These are phyloP conservation scores for Paedocypris sp. DNA, from an alignment of 2,113 vertebrate genomes.

Conservation along the genomic window DNA sequence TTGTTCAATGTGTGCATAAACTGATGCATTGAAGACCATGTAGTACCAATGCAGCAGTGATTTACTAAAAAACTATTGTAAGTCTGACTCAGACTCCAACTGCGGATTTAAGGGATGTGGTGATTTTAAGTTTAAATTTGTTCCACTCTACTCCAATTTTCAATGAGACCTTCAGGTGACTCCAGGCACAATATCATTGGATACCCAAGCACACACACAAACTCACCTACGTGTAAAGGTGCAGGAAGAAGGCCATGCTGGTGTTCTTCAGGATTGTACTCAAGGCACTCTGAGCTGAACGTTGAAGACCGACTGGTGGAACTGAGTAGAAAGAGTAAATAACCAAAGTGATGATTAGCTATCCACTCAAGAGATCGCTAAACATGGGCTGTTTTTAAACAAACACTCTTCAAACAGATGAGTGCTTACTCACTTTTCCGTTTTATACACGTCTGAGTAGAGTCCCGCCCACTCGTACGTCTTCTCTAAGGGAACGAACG, in stretches of 20 bases:
- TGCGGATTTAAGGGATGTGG: no score
- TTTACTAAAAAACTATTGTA: no score
- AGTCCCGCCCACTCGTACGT: constrained; percentile 90
- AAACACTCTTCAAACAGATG: background rate
- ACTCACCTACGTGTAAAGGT: constrained; percentile 92
- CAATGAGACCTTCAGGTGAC: background rate
- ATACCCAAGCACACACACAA: constrained; percentile 9
- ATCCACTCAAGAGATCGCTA: background rate
- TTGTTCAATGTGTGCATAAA: no score
- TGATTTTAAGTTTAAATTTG: no score
- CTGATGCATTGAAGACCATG: no score
- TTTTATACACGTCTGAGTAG: constrained; percentile 96
- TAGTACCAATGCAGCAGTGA: no score
- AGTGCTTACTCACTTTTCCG: constrained; percentile 72
- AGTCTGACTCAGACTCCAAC: no score
- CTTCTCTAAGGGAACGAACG: constrained; percentile 75
- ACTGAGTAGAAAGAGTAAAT: background rate
- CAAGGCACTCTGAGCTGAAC: constrained; percentile 72
- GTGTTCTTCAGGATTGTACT: constrained; percentile 76
- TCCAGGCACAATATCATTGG: background rate
- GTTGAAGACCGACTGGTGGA: background rate
- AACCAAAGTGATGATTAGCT: background rate
- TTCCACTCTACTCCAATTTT: background rate
- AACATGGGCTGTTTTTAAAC: constrained; percentile 6
- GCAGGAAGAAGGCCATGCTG: constrained; percentile 84